Evolutionary conservation across 2,888 invertebrate species (phyloP).

Genomic region (Drosophila mettleri): DNA sequence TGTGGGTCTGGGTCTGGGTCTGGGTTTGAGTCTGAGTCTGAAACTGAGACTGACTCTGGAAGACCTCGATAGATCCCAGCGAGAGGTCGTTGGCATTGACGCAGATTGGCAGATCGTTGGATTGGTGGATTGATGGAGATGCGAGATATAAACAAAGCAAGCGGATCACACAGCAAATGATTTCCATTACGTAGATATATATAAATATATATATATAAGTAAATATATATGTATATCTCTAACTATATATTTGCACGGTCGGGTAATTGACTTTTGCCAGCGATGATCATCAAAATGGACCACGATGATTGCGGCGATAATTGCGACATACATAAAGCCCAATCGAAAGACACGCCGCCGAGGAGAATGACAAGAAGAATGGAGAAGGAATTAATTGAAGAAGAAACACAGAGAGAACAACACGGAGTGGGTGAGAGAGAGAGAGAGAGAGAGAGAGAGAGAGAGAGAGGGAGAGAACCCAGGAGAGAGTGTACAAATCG

Average conservation of each 20-base stretch:
- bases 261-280: slow-evolving; percentile 67
- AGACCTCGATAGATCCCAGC: slow-evolving; percentile 1
- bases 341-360: slow-evolving; percentile 33
- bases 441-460: slow-evolving; percentile 5
- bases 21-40: slow-evolving; percentile 14
- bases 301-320: slow-evolving; percentile 76
- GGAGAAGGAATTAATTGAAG: slow-evolving; percentile 10
- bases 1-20: slow-evolving; percentile 32
- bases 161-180: slow-evolving; percentile 11
- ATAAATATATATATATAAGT: slow-evolving; percentile 1
- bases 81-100: slow-evolving; percentile 45
- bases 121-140: slow-evolving; percentile 21
- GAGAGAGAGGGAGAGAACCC: slow-evolving; percentile 3
- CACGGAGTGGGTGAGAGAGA: not conserved
- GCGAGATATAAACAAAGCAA: slow-evolving; percentile 23
- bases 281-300: slow-evolving; percentile 76
- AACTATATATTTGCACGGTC: slow-evolving; percentile 42
- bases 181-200: slow-evolving; percentile 6
- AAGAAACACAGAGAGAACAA: slow-evolving; percentile 3
- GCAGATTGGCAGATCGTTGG: slow-evolving; percentile 9
- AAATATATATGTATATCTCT: slow-evolving; percentile 13
- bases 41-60: slow-evolving; percentile 6
- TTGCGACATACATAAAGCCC: slow-evolving; percentile 62
- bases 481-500: not conserved
- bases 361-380: slow-evolving; percentile 24